These are phyloP conservation scores for Sarcoramphus papa DNA, from an alignment of 2,797 vertebrate species.

Conservation along the genomic window DNA sequence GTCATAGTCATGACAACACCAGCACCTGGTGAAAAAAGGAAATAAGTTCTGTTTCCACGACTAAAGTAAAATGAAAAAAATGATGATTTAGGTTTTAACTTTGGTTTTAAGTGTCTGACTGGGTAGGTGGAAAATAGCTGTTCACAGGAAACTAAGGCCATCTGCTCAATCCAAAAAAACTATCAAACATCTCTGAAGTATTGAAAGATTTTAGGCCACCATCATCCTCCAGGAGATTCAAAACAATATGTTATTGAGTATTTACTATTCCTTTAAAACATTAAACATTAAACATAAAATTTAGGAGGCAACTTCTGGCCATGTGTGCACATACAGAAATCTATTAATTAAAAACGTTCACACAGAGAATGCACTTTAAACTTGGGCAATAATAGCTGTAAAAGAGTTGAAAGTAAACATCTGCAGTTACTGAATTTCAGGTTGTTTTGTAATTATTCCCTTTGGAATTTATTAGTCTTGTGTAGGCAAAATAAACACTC, in stretches of 20 bases:
- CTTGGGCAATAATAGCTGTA: not conserved
- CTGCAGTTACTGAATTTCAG: slow-evolving; percentile 41
- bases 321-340: not conserved
- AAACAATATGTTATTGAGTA: not conserved
- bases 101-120: not conserved
- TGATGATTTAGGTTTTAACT: not conserved
- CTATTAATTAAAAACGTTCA: slow-evolving; percentile 44
- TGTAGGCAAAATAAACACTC: slow-evolving; percentile 53
- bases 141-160: not conserved
- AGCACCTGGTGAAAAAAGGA: not conserved
- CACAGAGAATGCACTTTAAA: not conserved
- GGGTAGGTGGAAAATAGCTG: not conserved
- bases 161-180: not conserved
- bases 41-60: not conserved
- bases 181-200: not conserved
- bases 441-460: slow-evolving; percentile 58
- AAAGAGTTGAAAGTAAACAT: slow-evolving; percentile 29
- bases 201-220: not conserved
- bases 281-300: not conserved
- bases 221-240: not conserved
- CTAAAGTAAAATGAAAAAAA: not conserved
- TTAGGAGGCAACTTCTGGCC: not conserved
- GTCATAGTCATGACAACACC: not conserved
- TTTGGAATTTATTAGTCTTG: slow-evolving; percentile 55
- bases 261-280: not conserved